A percentile compares a stretch with the other conserved stretches of the same genome.
phyloP scores from a whole-genome alignment of 2,797 vertebrate species.

The Spondyliosoma cantharus region DNA sequence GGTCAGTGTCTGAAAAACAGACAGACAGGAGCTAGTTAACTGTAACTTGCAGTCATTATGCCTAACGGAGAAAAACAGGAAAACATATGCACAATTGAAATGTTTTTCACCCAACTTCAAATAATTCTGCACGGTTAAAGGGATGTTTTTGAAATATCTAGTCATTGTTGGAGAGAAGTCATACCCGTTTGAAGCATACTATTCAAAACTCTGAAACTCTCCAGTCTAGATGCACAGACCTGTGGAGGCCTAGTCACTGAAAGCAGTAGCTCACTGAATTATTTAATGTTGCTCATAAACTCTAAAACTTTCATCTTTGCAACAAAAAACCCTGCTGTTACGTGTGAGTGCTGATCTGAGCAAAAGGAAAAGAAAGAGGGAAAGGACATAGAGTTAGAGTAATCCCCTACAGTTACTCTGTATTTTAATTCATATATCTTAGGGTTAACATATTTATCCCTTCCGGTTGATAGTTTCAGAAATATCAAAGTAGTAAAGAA shows the following conservation, averaged over 20 bases:
- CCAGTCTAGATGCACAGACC: conserved; percentile 13
- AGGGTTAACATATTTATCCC: conserved; percentile 21
- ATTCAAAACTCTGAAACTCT: conserved; percentile 23
- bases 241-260: conserved; percentile 7
- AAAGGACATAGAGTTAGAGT: background rate
- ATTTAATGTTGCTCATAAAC: conserved; percentile 34
- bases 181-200: conserved; percentile 20
- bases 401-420: background rate
- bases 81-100: background rate
- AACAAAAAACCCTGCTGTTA: conserved; percentile 1
- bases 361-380: background rate
- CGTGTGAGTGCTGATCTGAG: conserved; percentile 7
- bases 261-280: conserved; percentile 35
- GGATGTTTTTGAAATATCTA: conserved; percentile 19
- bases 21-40: conserved; percentile 15
- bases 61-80: background rate
- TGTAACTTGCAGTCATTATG: conserved; percentile 6
- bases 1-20: conserved; percentile 27
- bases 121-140: background rate
- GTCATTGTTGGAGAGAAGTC: conserved; percentile 4
- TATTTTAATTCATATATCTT: conserved; percentile 11
- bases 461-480: conserved; percentile 9
- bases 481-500: background rate
- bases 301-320: conserved; percentile 36
- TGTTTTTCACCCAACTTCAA: background rate